These are phyloP conservation scores for Ganaspis sp. DNA, from an alignment of 1,140 invertebrate species.

Conservation along the genomic window DNA sequence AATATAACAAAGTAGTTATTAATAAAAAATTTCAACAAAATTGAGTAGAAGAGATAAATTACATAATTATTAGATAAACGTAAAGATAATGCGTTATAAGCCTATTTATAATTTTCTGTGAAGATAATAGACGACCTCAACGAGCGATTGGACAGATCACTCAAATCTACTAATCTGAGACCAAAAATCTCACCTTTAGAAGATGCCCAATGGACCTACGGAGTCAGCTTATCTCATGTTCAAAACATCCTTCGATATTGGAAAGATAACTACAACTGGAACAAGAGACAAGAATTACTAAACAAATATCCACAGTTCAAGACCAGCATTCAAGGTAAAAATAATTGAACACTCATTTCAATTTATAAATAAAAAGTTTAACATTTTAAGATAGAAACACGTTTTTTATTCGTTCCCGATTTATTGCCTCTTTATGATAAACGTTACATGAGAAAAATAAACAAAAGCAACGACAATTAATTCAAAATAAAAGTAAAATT, in stretches of 20 bases:
- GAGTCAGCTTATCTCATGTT: slow-evolving; percentile 81
- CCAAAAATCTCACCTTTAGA: slow-evolving; percentile 76
- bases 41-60: too few species aligned
- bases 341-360: too few species aligned
- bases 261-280: slow-evolving; percentile 85
- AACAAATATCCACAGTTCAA: slow-evolving; percentile 86
- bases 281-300: slow-evolving; percentile 79
- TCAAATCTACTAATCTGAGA: slow-evolving; percentile 38
- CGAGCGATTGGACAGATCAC: slow-evolving; percentile 56
- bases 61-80: not conserved
- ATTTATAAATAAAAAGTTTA: too few species aligned
- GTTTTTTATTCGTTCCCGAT: not conserved
- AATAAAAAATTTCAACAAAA: too few species aligned
- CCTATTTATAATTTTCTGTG: not conserved
- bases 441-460: too few species aligned
- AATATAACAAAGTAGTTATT: too few species aligned
- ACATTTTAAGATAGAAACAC: not conserved
- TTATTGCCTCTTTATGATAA: too few species aligned
- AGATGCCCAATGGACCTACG: slow-evolving; percentile 81
- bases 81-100: not conserved
- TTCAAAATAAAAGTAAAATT: too few species aligned
- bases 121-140: slow-evolving; percentile 73
- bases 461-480: too few species aligned
- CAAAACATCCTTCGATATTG: slow-evolving; percentile 83
- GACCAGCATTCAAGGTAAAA: slow-evolving; percentile 80